Evolutionary conservation across 2,888 invertebrate genomes (phyloP).

Genomic region (Phrixothrix hirtus): DNA sequence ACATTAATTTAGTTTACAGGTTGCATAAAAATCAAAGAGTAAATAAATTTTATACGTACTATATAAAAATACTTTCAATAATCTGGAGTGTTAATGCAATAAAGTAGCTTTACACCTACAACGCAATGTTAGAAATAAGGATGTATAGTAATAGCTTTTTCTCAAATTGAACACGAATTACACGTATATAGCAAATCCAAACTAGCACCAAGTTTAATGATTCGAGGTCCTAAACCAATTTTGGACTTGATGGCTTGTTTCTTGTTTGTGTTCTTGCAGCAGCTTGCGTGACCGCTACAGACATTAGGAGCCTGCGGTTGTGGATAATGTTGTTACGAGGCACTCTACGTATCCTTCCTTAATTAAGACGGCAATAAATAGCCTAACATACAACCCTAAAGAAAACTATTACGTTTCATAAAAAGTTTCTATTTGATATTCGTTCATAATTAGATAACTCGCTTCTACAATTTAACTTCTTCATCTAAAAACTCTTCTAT

Average conservation of each 20-base stretch:
- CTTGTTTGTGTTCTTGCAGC: conserved; percentile 32
- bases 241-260: conserved; percentile 32
- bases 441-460: not conserved
- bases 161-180: conserved; percentile 18
- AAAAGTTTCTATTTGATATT: not conserved
- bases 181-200: conserved; percentile 25
- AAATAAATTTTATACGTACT: not conserved
- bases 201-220: conserved; percentile 27
- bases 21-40: too few species aligned
- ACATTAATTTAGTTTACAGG: too few species aligned
- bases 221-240: conserved; percentile 31
- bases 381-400: conserved; percentile 7
- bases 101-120: not conserved
- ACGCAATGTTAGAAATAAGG: not conserved
- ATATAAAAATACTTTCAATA: not conserved
- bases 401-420: not conserved
- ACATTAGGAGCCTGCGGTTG: conserved; percentile 28
- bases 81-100: not conserved
- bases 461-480: too few species aligned
- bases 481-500: too few species aligned
- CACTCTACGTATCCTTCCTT: conserved; percentile 25
- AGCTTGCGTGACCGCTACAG: conserved; percentile 32
- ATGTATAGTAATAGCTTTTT: not conserved
- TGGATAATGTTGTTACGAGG: conserved; percentile 29
- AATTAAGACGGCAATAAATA: conserved; percentile 26